Evolutionary conservation across 1,140 invertebrate genomes (phyloP).

Genomic region (Apis cerana): DNA sequence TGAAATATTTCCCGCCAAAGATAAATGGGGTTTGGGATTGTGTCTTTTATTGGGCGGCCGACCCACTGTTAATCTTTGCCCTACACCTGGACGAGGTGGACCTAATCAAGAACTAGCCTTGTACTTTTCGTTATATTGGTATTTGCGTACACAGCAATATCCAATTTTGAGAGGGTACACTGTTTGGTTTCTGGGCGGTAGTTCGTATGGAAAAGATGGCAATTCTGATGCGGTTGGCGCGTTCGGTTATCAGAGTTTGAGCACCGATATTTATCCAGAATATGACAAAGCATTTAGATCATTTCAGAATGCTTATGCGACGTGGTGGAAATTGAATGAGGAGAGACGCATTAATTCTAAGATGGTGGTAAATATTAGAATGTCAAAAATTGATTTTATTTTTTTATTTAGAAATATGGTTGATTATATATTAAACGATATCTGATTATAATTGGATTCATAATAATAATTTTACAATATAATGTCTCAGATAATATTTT

Average conservation of each 20-base stretch:
- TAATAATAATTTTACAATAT: too few species aligned
- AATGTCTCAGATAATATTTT: too few species aligned
- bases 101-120: constrained; percentile 86
- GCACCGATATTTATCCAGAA: constrained; percentile 60
- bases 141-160: constrained; percentile 65
- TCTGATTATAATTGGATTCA: too few species aligned
- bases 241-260: constrained; percentile 65
- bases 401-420: too few species aligned
- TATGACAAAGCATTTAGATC: constrained; percentile 54
- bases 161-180: constrained; percentile 68
- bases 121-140: constrained; percentile 78
- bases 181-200: constrained; percentile 69
- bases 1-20: constrained; percentile 66
- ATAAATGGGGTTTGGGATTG: constrained; percentile 69
- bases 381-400: too few species aligned
- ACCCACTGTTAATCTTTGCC: constrained; percentile 81
- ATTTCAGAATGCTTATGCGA: constrained; percentile 22
- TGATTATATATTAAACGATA: too few species aligned
- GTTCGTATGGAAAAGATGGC: constrained; percentile 64
- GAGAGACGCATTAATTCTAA: constrained; percentile 31
- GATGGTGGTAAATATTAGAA: constrained; percentile 49
- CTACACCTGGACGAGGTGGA: constrained; percentile 82
- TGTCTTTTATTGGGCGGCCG: constrained; percentile 83
- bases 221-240: constrained; percentile 65
- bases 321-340: constrained; percentile 47